Base-by-base conservation (phyloP, 2,797 vertebrate species). In the Sebastes vulpes region DNA sequence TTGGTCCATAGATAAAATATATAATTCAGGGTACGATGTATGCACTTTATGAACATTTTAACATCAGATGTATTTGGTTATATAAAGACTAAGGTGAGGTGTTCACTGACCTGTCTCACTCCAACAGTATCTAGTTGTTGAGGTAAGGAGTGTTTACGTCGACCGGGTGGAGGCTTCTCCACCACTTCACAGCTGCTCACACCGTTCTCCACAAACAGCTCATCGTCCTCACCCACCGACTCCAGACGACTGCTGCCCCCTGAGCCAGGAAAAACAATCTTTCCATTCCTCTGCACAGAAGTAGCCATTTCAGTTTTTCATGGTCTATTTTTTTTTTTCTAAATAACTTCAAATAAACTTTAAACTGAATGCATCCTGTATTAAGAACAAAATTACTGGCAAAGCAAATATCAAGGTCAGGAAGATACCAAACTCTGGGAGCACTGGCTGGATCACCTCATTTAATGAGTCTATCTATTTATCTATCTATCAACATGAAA, bases 171-270 rank as follows among this genome's bases (percentile, higher is more conserved):
- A 42, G 97, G 96, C 81, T 97, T 98, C 84, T 97, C 92, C 0
- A 89, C 82, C 76, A 91, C 91, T 52, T 97, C 96, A 0, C 89
- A 92, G 88, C 90, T 88, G 0, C 93, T 85, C 50, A 96, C 96
- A 6, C 95, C 96, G 0, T 97, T 97, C 89, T 96, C 97, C 87
- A 98, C 97, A 9, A 97, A 96, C 81, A 99, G 95, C 83, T 99
- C 98, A 2, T 99, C 98, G 0, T 99, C 97, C 90, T 99, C 98
- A 29, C 98, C 98, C 56, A 99, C 98, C 0, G 98, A 98, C 84
- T 99, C 97, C 86, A 99, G 90, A 1, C 97, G 97, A 68, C 95
- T 97, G 79, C 95, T 96, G 0, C 96, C 97, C 29, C 97, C 98
- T 99, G 18, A 58, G 8, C 14, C 50, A 3, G 10, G 9, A 59